Evolutionary conservation across 1,140 invertebrate genomes (phyloP), one percentile per base, ranked within the genome.

Genomic region (Drosophila ogumai): DNA sequence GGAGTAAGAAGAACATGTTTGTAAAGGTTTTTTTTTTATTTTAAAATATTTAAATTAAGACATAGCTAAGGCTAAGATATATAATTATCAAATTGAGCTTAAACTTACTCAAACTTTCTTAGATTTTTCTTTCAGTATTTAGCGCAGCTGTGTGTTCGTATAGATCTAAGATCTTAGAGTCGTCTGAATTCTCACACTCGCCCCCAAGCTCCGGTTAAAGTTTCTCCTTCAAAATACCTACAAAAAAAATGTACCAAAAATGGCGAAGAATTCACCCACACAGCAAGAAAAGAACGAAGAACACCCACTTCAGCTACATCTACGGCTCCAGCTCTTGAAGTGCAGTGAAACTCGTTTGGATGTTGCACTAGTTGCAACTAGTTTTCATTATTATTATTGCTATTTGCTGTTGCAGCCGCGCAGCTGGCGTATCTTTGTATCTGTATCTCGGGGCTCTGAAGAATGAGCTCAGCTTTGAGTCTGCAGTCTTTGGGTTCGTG

Each of bases 281-380:
- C 67, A 34, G 65, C 22, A 3, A n/a, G 15, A 41, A 41, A 19
- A 57, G 28, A 31, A 28, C 54, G 52, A 58, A 59, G 52, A 72
- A 58, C 68, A 69, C 66, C 66, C 66, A 69, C 66, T 69, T 0
- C 9, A 17, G 49, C 50, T 43, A 5, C 10, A 17, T 17, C 40
- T 47, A 41, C 54, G 34, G 46, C 52, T 34, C 7, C 15, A 17
- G 41, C 15, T 52, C n/a, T 73, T 65, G 34, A 64, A 60, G 60
- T 47, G 38, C 31, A 77, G 56, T 55, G 54, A 73, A 74, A 74
- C 71, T 61, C 17, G 71, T 74, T 75, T 79, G 64, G 56, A 44
- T 34, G 79, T 79, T 82, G 82, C 82, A 86, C 82, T 79, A 88
- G 79, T 87, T 87, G 82, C 79, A 87, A 87, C 82, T 86, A 86